Evolutionary conservation across 2,113 vertebrate genomes (phyloP).

Genomic region (Seriola quinqueradiata): DNA sequence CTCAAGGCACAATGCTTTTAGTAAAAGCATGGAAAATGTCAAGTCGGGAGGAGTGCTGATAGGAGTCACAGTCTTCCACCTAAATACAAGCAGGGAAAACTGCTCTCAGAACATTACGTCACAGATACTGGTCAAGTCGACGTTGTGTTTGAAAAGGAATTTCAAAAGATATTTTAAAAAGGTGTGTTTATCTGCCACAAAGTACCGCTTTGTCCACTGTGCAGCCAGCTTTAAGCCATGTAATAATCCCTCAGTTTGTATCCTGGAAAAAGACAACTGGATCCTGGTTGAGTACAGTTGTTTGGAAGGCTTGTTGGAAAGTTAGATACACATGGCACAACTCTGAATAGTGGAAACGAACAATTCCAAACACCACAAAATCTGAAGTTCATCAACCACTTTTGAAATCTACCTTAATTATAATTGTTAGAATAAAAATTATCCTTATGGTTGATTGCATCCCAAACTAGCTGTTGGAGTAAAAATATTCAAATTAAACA

Average conservation of each 20-base stretch:
- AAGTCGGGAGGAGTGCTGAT: neutral
- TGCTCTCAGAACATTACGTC: neutral
- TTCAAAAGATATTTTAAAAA: neutral
- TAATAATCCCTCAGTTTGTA: neutral
- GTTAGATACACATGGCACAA: neutral
- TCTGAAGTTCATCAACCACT: neutral
- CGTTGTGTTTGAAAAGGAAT: constrained; percentile 14
- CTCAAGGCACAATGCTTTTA: neutral
- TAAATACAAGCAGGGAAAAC: neutral
- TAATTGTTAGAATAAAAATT: neutral
- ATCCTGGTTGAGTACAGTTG: constrained; percentile 17
- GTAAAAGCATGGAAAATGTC: neutral
- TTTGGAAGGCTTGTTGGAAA: neutral
- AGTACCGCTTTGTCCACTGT: neutral
- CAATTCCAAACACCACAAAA: neutral
- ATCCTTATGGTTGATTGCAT: neutral
- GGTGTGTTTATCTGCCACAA: neutral
- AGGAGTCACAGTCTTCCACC: neutral
- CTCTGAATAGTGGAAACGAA: neutral
- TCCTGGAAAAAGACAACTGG: neutral
- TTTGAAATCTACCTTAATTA: neutral
- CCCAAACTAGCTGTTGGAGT: neutral
- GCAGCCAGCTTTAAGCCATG: neutral
- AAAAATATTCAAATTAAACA: neutral
- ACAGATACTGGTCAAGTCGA: neutral